Evolutionary conservation across 2,113 vertebrate genomes (phyloP), one percentile per base, ranked within the genome.

Genomic region (Engraulis encrasicolus): DNA sequence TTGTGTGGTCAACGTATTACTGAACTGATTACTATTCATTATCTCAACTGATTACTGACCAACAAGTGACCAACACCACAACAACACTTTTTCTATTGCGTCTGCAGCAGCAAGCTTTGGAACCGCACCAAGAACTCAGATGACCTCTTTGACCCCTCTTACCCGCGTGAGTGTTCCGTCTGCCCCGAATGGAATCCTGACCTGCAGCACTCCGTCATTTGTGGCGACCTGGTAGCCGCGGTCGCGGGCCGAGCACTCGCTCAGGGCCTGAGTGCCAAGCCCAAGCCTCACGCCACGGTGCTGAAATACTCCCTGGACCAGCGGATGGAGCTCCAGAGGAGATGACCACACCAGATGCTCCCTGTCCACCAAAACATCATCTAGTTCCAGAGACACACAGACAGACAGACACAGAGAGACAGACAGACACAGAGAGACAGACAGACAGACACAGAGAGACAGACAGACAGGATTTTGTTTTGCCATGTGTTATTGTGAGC

Each of bases 131-230:
- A 14, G 61, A 71, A 34, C 61, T 15, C 11, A 71, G 15, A 15
- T 3, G 9, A 71, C 61, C 7, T 48, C 0, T 78, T 12, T n/a
- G 52, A 31, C 20, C 71, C n/a, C 37, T 5, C 50, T 19, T 85
- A 91, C 91, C 91, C 87, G 87, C 17, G 90, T 36, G 58, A 87
- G 85, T 37, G 77, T 86, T 12, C 86, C 89, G 0, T 6, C n/a
- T 18, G 79, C 84, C 48, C 87, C 88, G 2, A 49, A 9, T 36
- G 90, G 89, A 48, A 92, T 83, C 78, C 87, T 84, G 86, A 91
- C 34, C 77, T 91, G 86, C 45, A 90, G 37, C 36, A n/a, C 50
- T 0, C 84, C 82, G 4, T 86, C 85, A 84, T 79, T 87, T 77
- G 89, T 20, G 3, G 36, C 1, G 6, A 90, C 50, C 50, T 79